These are phyloP conservation scores for Clarias laeviceps DNA, from an alignment of 2,797 vertebrate species.

Conservation along the genomic window DNA sequence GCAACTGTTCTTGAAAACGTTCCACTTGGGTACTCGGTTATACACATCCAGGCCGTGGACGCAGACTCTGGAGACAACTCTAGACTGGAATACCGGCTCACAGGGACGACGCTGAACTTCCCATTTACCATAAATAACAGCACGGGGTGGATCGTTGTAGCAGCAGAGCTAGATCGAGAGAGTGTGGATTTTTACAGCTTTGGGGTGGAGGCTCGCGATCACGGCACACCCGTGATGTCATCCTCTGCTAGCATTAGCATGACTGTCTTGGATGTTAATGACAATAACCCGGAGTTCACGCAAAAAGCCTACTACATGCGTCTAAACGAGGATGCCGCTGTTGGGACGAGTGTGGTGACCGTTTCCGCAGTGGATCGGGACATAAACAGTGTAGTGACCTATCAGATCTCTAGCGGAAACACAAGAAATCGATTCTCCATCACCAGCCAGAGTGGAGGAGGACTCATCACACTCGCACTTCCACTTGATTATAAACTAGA, in stretches of 20 bases:
- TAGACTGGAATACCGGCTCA: constrained; percentile 83
- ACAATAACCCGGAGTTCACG: constrained; percentile 94
- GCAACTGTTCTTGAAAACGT: constrained; percentile 93
- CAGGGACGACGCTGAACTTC: constrained; percentile 78
- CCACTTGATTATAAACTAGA: constrained; percentile 97
- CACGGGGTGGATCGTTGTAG: constrained; percentile 92
- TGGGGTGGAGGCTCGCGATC: constrained; percentile 87
- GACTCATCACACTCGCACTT: constrained; percentile 87
- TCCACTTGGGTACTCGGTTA: constrained; percentile 88
- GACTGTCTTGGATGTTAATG: constrained; percentile 91
- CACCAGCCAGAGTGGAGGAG: constrained; percentile 91
- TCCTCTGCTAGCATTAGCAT: constrained; percentile 90
- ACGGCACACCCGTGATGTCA: constrained; percentile 84
- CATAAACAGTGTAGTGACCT: constrained; percentile 91
- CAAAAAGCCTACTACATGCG: constrained; percentile 85
- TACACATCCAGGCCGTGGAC: constrained; percentile 92
- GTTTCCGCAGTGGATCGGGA: constrained; percentile 92
- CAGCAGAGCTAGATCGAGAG: constrained; percentile 88
- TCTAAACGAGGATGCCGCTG: constrained; percentile 90
- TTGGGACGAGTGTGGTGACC: constrained; percentile 92
- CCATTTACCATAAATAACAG: constrained; percentile 92
- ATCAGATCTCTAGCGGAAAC: constrained; percentile 95
- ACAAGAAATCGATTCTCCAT: constrained; percentile 97
- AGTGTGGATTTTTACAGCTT: constrained; percentile 90
- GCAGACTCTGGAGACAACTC: constrained; percentile 92